Evolutionary conservation across 2,888 invertebrate species (phyloP), one percentile per base, ranked within the genome.

Genomic region (Gasteruption jaculator): DNA sequence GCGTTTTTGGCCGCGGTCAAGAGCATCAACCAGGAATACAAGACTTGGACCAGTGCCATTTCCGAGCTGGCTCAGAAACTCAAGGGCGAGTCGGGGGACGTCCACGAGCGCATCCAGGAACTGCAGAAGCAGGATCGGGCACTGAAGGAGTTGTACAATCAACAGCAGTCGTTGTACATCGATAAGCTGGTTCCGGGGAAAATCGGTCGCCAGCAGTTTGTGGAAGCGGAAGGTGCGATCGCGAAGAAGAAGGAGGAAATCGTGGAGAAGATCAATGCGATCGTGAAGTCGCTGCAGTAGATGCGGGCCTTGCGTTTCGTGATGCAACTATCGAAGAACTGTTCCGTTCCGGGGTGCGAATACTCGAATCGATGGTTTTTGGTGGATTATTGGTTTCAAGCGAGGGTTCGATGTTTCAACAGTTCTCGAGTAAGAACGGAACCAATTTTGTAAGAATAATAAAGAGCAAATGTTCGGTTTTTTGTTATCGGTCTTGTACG

Each of bases 151-250:
- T 48, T 73, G 2, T 74, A 72, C 49, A 65, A 65, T 42, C 72
- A 73, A 38, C 73, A 73, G 27, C 79, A 78, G 49, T 71, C 73
- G 14, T 63, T 74, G 12, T 73, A 75, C 45, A 74, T 79, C n/a
- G 83, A 83, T 50, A 80, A 79, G 58, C 65, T 83, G 26, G 76
- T 82, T 14, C 71, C 75, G 4, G 78, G 77, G 7, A 82, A 81
- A 65, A 73, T 82, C 52, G 71, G 70, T 35, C 75, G 80, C 45
- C 74, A 74, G 42, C 75, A 74, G 49, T 82, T 81, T 59, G 63
- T 81, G 25, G 81, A 82, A 27, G 71, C 72, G 11, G 82, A 82
- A 54, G 65, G 72, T 35, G 67, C 65, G 15, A 72, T 78, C 24
- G 68, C 71, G 20, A 74, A 74, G 53, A 81, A 81, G 61, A 76